Evolutionary conservation across 2,888 invertebrate species (phyloP).

Genomic region (Noctua pronuba): DNA sequence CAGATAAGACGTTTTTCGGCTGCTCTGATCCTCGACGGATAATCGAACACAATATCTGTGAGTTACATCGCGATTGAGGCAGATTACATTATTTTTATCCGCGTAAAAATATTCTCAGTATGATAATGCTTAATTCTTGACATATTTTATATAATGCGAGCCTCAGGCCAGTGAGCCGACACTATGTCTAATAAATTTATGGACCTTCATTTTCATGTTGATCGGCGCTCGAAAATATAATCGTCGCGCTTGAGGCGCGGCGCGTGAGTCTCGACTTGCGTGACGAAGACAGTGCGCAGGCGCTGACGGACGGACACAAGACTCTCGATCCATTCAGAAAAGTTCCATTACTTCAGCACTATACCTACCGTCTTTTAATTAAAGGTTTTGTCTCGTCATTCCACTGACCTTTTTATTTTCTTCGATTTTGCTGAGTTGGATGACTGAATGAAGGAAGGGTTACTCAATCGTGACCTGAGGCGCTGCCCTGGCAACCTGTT

Average conservation of each 20-base stretch:
- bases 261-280: conserved; percentile 79
- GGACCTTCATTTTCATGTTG: conserved; percentile 89
- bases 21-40: conserved; percentile 21
- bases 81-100: conserved; percentile 76
- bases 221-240: conserved; percentile 90
- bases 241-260: conserved; percentile 87
- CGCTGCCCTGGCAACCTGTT: conserved; percentile 52
- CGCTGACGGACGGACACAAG: conserved; percentile 49
- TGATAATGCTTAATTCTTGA: conserved; percentile 90
- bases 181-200: conserved; percentile 91
- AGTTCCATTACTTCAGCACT: conserved; percentile 13
- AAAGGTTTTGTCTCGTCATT: conserved; percentile 40
- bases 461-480: conserved; percentile 46
- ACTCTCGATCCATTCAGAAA: conserved; percentile 35
- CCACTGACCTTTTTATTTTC: conserved; percentile 52
- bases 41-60: conserved; percentile 51
- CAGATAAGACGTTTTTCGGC: conserved; percentile 24
- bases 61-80: conserved; percentile 54
- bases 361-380: conserved; percentile 34
- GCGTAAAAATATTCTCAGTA: conserved; percentile 84
- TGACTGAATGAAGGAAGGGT: conserved; percentile 43
- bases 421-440: conserved; percentile 37
- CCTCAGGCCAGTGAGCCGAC: conserved; percentile 86
- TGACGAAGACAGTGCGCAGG: conserved; percentile 70
- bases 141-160: conserved; percentile 89